Conservation (phyloP, 2,888 invertebrate species). For the Protonemura montana region DNA sequence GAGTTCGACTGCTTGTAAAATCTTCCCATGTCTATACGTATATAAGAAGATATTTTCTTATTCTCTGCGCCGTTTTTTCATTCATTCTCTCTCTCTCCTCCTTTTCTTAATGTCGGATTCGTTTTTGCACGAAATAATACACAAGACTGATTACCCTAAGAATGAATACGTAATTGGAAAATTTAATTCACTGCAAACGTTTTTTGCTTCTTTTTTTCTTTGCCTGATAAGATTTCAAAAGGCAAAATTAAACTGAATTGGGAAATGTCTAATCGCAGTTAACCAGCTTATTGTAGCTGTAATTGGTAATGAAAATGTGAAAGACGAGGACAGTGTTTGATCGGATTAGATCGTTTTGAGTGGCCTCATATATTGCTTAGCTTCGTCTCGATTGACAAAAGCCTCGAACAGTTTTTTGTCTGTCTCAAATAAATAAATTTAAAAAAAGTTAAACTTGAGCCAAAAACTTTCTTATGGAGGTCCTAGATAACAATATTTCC, state of each 20-base stretch:
- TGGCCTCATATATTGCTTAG: too few species aligned
- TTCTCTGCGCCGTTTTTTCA: neutral
- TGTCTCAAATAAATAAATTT: too few species aligned
- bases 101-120: neutral
- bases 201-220: neutral
- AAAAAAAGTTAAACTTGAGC: too few species aligned
- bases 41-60: too few species aligned
- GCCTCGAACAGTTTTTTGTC: too few species aligned
- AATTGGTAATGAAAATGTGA: neutral
- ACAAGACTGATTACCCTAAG: neutral
- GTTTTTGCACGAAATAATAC: neutral
- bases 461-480: too few species aligned
- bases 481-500: too few species aligned
- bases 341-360: too few species aligned
- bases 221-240: neutral
- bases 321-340: too few species aligned
- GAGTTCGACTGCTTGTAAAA: neutral
- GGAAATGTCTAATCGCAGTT: neutral
- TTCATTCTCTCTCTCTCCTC: neutral
- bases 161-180: constrained; percentile 4
- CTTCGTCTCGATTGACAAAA: too few species aligned
- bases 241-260: neutral
- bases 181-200: neutral
- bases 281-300: neutral
- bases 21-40: neutral